Evolutionary conservation across 2,888 invertebrate species (phyloP), one percentile per base, ranked within the genome.

Genomic region (Iselma pallidipennis): DNA sequence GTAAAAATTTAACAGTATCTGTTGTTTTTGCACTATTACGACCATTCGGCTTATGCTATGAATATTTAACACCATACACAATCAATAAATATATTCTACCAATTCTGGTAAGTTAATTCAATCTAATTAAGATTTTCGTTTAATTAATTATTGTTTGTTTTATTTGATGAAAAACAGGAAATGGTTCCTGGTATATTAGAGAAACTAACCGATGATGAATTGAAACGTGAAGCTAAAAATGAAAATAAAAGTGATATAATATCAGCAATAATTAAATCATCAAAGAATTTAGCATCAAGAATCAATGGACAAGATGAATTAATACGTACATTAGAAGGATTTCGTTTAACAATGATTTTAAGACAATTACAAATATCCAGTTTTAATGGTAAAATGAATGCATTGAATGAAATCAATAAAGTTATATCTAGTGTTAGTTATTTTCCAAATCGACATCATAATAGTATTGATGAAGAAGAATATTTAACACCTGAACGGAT

Each of bases 341-440:
- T 97, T 86, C 88, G 97, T 73, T 85, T 98, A 71, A 95, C 96
- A 85, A 96, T 98, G 94, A 96, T 98, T 76, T 85, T 98, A 49
- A 71, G 81, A 79, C 89, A 95, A 75, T 83, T 98, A 69, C 95
- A 96, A 86, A 96, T 97, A 81, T 96, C 97, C 23, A 97, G 97
- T 56, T 98, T 98, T 80, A 98, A 97, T 83, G 97, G 98, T 33
- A 98, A 98, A 86, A 98, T 98, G 98, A 97, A 97, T 77, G 98
- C 98, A 21, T 84, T 98, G 67, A 97, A 98, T 82, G 98, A 98
- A 86, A 95, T 98, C 61, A 98, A 98, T 83, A 97, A 98, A 85
- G 93, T 98, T 53, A 92, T 95, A 69, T 91, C 93, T 61, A 91
- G 92, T 74, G 95, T 96, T 62, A 90, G 92, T 59, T 95, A 94